Base-by-base conservation (phyloP, 2,888 invertebrate species). In the Hoplodrina ambigua region DNA sequence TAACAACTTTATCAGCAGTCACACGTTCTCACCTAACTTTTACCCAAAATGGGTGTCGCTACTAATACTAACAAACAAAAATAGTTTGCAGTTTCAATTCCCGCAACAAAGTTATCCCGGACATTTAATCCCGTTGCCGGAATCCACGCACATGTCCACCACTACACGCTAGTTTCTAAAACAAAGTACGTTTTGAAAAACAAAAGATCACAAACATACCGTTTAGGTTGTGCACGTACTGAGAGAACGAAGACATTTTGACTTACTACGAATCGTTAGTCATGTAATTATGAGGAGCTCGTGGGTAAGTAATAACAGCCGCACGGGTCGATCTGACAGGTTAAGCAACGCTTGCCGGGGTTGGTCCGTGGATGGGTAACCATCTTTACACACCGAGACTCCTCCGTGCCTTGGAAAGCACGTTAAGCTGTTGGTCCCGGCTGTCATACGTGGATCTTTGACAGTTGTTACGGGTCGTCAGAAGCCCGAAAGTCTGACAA, bases 171-270 rank as follows among this genome's bases (percentile, higher is more conserved):
- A 80, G 83, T 86, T 81, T 75, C 25, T 62, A 85, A 87, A 87
- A 86, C 85, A 87, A 85, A 80, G 78, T 82, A 79, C 78, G 84
- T 85, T 89, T 86, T 83, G 73, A 60, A 86, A 89, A 87, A 83
- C 87, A 89, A 89, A 85, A 81, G 85, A 76, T 80, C 72, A 76
- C 83, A 85, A 88, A 87, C 87, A 86, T 30, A 50, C 46, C 53
- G 65, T 19, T 78, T 70, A 82, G 55, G 85, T 69, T 78, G 72
- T 54, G 63, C 58, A 19, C 57, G 44, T 70, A 83, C 75, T 56
- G 19, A 10, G 78, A 49, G 37, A 37, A 37, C 44, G 17, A n/a
- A 20, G 0, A 2, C 5, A 17, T 46, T 46, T 41, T 8, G 11
- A 41, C 41, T 41, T 41, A 11, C 13, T 13, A 37, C 0, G 8